Evolutionary conservation across 2,797 vertebrate genomes (phyloP).

Genomic region (Siniperca scherzeri): DNA sequence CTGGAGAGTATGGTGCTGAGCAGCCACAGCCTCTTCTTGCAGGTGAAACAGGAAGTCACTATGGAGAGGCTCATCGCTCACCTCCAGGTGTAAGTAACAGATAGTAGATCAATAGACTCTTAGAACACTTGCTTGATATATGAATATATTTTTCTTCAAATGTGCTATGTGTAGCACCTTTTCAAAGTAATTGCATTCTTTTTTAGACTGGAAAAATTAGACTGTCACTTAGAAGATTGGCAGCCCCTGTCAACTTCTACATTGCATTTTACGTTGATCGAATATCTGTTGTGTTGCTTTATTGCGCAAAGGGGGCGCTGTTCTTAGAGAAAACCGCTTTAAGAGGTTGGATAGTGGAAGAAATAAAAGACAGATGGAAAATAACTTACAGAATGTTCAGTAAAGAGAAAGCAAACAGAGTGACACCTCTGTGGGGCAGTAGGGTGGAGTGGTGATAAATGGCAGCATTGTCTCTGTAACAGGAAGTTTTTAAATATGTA

Average conservation of each 20-base stretch:
- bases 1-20: constrained; percentile 96
- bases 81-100: constrained; percentile 92
- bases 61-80: constrained; percentile 92
- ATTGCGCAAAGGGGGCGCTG: neutral
- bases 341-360: neutral
- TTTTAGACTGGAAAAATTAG: neutral
- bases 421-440: accelerated
- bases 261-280: neutral
- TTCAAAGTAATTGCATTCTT: neutral
- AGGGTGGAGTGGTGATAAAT: neutral
- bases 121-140: constrained; percentile 5
- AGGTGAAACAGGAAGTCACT: constrained; percentile 92
- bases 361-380: neutral
- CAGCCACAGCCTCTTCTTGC: constrained; percentile 88
- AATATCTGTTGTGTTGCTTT: neutral
- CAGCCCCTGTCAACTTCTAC: neutral
- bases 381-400: neutral
- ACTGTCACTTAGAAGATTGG: no score
- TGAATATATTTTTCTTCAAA: neutral
- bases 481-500: constrained; percentile 39
- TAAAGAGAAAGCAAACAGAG: constrained; percentile 1
- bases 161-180: neutral
- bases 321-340: neutral
- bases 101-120: neutral
- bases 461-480: constrained; percentile 26